Percentiles rank a stretch among this genome's conserved stretches.
Conservation (phyloP, 2,888 invertebrate genomes). For the Agonum fuliginosum region DNA sequence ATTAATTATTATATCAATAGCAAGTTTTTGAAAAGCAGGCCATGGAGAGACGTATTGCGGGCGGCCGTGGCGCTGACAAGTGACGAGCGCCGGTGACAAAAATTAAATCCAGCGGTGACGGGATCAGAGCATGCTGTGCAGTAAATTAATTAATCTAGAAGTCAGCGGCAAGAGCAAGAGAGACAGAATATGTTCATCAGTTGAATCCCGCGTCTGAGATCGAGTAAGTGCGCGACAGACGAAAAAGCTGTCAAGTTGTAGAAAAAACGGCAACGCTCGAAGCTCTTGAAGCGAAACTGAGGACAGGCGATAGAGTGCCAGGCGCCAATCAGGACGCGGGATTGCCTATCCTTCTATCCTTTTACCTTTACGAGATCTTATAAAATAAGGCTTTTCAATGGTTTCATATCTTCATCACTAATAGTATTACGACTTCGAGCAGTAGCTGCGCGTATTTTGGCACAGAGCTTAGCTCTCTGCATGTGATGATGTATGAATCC, state of each 20-base stretch:
- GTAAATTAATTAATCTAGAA: slow-evolving; percentile 55
- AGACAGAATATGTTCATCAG: slow-evolving; percentile 31
- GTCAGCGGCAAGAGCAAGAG: slow-evolving; percentile 36
- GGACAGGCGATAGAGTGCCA: slow-evolving; percentile 26
- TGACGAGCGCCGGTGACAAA: slow-evolving; percentile 56
- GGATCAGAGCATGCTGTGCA: slow-evolving; percentile 55
- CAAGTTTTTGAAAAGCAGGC: slow-evolving; percentile 56
- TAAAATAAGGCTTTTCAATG: no score
- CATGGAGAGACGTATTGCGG: slow-evolving; percentile 30
- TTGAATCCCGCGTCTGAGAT: slow-evolving; percentile 13
- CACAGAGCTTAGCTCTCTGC: no score
- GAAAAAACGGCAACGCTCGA: slow-evolving; percentile 18
- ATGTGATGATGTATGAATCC: no score
- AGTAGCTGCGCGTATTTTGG: no score
- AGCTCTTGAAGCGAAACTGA: slow-evolving; percentile 31
- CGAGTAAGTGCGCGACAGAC: background rate
- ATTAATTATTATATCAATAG: slow-evolving; percentile 58
- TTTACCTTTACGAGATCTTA: background rate
- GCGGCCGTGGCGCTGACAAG: slow-evolving; percentile 50
- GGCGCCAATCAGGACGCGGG: slow-evolving; percentile 27
- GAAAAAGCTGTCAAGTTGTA: background rate
- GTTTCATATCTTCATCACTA: no score
- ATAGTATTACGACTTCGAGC: no score
- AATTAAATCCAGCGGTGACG: slow-evolving; percentile 56
- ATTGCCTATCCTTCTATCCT: background rate